Base-by-base conservation (phyloP, 2,113 vertebrate genomes). In the Cheirogaleus medius region DNA sequence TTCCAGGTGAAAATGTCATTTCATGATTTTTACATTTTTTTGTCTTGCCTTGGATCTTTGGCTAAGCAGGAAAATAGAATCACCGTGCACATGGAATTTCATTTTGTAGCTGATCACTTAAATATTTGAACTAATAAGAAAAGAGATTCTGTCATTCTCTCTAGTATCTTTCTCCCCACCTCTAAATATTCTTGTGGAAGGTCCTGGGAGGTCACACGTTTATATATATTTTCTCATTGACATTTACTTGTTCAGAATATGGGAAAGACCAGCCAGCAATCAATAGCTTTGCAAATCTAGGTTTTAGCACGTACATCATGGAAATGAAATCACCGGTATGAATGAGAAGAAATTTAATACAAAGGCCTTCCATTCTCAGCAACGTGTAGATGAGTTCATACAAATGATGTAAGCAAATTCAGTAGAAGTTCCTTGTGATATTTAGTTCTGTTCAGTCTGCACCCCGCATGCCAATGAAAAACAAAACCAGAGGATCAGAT, bases 401-500 rank as follows among this genome's bases (percentile, higher is more conserved):
- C 23, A 54, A 27, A 49, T 90, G 76, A 63, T 64, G 78, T 76
- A 66, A 84, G 49, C 29, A 49, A 71, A 74, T 52, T 54, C 47
- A 6, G 63, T 54, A 42, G 76, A 94, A 63, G 49, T 86, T 78
- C 94, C 49, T 74, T 60, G 66, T 23, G 63, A 39, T 89, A 96
- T 6, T 23, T 42, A 82, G 17, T 87, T 92, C 69, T 64, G 12
- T 54, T 81, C 42, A 52, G 54, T 74, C 86, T 69, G 34, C 8
- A 52, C 21, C 17, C 39, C 63, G 37, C 10, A 69, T 91, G 23
- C 95, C 86, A 83, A 0, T 80, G 86, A 85, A 89, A 96, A 80
- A 37, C 60, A 87, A 93, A 96, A 89, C 73, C 74, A 34, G 63
- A 92, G 94, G 82, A 69, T 97, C 73, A 64, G 82, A 80, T 82